phyloP scores from a whole-genome alignment of 2,113 vertebrate genomes.

The Syngnathus floridae region DNA sequence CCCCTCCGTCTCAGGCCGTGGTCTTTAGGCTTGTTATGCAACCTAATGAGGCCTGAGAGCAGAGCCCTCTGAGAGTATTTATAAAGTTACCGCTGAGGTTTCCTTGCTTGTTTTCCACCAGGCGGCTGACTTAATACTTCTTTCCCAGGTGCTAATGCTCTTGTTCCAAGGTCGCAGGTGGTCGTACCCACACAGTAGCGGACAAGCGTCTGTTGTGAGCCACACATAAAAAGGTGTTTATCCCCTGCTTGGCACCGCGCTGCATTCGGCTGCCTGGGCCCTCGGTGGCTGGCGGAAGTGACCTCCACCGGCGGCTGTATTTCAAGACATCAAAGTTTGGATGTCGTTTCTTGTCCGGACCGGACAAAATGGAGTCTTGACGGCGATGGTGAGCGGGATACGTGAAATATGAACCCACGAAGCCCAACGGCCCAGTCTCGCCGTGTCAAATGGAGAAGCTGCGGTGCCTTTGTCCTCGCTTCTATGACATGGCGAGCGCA shows the following conservation, averaged over 20 bases:
- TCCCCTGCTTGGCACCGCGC: constrained; percentile 29
- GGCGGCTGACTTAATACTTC: background rate
- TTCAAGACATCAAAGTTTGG: background rate
- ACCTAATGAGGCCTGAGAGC: constrained; percentile 26
- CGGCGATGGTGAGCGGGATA: too few species aligned
- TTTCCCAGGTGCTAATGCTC: background rate
- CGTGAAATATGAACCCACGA: background rate
- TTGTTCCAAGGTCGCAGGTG: background rate
- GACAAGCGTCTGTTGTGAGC: constrained; percentile 28
- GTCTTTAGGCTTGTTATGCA: constrained; percentile 31
- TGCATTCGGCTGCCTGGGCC: constrained; percentile 8
- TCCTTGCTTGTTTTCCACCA: constrained; percentile 31
- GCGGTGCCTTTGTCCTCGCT: background rate
- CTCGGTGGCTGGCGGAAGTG: constrained; percentile 8
- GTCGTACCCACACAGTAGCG: constrained; percentile 6
- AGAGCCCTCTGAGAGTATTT: constrained; percentile 36
- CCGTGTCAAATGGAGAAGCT: background rate
- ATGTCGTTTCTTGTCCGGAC: background rate
- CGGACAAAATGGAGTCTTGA: background rate
- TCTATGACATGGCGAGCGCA: background rate
- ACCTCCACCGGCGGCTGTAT: background rate
- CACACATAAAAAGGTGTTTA: constrained; percentile 42
- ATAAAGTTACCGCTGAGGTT: constrained; percentile 31
- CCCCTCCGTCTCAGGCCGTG: constrained; percentile 22
- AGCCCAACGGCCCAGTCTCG: background rate